Evolutionary conservation across 1,140 invertebrate species (phyloP), one percentile per base, ranked within the genome.

Genomic region (Stegodyphus dumicola): DNA sequence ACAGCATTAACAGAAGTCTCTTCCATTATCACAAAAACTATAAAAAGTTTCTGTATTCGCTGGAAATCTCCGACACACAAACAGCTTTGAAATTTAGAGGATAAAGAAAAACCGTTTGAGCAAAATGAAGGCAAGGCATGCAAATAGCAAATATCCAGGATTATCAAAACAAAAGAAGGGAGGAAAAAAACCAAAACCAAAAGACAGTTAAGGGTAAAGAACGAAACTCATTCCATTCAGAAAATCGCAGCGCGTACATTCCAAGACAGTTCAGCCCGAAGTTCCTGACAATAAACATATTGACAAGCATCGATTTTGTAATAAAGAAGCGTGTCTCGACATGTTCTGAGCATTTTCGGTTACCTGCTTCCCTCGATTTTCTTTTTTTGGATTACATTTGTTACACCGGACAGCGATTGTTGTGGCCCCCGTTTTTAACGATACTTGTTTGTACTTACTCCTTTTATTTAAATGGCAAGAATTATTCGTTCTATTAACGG

Each of bases 261-360:
- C 33, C 33, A 33, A 33, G 33, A 33, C 33, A 33, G 33, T 33
- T 33, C 33, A 33, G 33, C 33, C 33, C 67, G 51, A 13, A 54
- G 65, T 69, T 56, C 49, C 65, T 76, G 73, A 85, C 81, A 85
- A 85, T 85, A 85, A 85, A 85, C 81, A 85, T 85, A 85, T 85
- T 85, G 81, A 77, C 81, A 85, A 70, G 15, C 74, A 85, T 85
- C 53, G 81, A 85, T 85, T 85, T 85, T 85, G 81, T 85, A 85
- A 85, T 85, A 85, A 85, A 85, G 81, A 69, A 54, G 71, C 53
- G 52, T 60, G 74, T 75, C 33, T 15, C 49, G 64, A 66, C 33
- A 66, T 75, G 53, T 73, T 81, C 73, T 73, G 48, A 71, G 66
- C 69, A 17, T 17, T 70, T 76, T 60, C 56, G 15, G 56, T 60